Evolutionary conservation across 2,888 invertebrate species (phyloP), one percentile per base, ranked within the genome.

Genomic region (Dioctria linearis): DNA sequence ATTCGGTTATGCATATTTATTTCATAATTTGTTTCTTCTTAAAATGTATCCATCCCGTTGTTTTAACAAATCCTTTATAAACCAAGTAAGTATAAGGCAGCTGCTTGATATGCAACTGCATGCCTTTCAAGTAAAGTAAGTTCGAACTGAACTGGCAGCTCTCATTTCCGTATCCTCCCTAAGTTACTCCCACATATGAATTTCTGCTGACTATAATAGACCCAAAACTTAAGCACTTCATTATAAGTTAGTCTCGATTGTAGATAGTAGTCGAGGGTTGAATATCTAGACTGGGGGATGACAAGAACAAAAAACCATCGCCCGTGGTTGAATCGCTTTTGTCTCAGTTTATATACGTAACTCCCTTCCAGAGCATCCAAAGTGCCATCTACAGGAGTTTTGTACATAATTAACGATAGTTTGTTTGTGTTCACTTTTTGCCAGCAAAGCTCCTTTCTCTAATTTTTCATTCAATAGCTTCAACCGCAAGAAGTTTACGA

Each of bases 321-420:
- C 4, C 57, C 43, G 46, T 76, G 49, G 76, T 63, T 76, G 63
- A 63, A 2, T 76, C 25, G 61, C 76, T 63, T 76, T 76, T 76
- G 76, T 76, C 63, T 76, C 76, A 63, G 51, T 3, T 63, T 63
- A 25, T 25, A 51, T 54, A 57, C 63, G 63, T 37, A 76, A 51
- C 61, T 25, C 76, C 76, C 46, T 63, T 61, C 39, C 43, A n/a
- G 43, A 46, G 76, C 63, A 37, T 46, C 49, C 76, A 61, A 76
- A 76, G 51, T 76, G 76, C 76, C 76, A 76, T 76, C 76, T 61
- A 63, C 76, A 76, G 76, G 76, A 76, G 76, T 76, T 76, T 76
- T 76, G 76, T 76, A 76, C 76, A 63, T 76, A 76, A 76, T 76
- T 76, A 76, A 76, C 76, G 76, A 61, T 76, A 76, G 76, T 76